A percentile compares a stretch with the other conserved stretches of the same genome.
Evolutionary conservation across 92 coral and sea anemone genomes (phyloP).

Genomic region (Palythoa caribaeorum): DNA sequence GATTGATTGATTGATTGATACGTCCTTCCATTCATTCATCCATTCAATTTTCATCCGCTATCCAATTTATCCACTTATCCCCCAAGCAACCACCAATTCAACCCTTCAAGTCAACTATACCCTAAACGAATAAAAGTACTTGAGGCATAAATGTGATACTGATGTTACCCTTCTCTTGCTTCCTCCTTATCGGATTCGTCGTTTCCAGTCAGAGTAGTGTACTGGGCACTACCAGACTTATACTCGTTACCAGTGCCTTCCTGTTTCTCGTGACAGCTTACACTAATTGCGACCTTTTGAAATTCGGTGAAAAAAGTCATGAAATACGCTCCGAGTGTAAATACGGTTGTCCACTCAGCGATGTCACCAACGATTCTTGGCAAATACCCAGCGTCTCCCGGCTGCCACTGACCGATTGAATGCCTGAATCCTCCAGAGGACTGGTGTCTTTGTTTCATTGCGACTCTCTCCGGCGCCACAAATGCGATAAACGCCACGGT

Average conservation of each 20-base stretch:
- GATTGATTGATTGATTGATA: not conserved
- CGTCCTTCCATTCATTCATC: not conserved
- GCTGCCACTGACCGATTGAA: conserved; percentile 45
- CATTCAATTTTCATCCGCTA: not conserved
- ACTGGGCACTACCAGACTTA: conserved; percentile 38
- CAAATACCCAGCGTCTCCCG: conserved; percentile 32
- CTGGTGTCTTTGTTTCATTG: conserved; percentile 25
- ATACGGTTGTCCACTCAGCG: conserved; percentile 44
- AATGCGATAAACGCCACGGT: conserved; percentile 37
- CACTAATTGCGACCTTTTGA: conserved; percentile 23
- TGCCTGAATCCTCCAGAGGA: conserved; percentile 24
- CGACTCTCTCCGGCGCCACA: conserved; percentile 34
- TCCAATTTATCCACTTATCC: not conserved
- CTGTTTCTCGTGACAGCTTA: conserved; percentile 25
- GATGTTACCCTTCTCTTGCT: not conserved
- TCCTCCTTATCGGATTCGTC: conserved; percentile 35
- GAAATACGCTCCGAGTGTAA: conserved; percentile 39
- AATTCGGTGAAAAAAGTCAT: conserved; percentile 33
- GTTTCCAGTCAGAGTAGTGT: conserved; percentile 22
- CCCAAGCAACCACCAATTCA: not conserved
- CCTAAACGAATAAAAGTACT: not conserved
- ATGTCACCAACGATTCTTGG: conserved; percentile 29
- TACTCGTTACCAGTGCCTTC: conserved; percentile 42
- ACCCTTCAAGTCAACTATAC: not conserved
- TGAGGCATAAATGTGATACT: not conserved